phyloP scores from a whole-genome alignment of 2,113 vertebrate genomes.

The Trematocara unimaculatum region DNA sequence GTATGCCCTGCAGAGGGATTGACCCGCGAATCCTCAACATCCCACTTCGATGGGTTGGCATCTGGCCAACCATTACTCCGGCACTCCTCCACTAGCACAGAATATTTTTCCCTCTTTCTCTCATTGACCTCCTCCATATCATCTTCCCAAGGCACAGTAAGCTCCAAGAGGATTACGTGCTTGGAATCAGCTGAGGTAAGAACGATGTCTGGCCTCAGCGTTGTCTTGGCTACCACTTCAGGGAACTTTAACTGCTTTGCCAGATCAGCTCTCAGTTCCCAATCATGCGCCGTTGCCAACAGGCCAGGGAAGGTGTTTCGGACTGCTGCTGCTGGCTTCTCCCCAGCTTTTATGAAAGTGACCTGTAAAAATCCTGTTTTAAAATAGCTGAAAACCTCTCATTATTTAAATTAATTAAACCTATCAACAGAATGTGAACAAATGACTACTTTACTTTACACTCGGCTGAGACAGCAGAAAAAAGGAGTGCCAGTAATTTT shows the following conservation, averaged over 20 bases:
- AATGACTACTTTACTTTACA: not conserved
- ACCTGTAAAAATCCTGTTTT: not conserved
- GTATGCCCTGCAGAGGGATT: not conserved
- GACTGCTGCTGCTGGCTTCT: not conserved
- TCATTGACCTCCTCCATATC: not conserved
- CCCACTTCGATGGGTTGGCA: rapidly evolving
- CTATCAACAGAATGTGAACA: not conserved
- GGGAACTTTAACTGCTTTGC: not conserved
- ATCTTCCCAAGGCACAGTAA: not conserved
- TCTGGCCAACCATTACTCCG: not conserved
- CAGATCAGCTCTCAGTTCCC: not conserved
- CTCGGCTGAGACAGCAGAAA: not conserved
- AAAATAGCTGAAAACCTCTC: not conserved
- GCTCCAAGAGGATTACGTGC: not conserved
- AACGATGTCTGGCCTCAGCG: not conserved
- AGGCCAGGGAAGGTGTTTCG: not conserved
- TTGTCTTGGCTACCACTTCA: not conserved
- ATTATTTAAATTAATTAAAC: not conserved
- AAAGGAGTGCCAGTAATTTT: not conserved
- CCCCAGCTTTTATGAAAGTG: rapidly evolving
- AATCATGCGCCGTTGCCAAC: not conserved
- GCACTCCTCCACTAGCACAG: not conserved
- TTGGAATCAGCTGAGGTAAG: not conserved
- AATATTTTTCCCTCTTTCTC: not conserved
- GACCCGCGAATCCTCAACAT: not conserved